Base-by-base conservation (phyloP, 2,113 vertebrate genomes). In the Equus przewalskii region DNA sequence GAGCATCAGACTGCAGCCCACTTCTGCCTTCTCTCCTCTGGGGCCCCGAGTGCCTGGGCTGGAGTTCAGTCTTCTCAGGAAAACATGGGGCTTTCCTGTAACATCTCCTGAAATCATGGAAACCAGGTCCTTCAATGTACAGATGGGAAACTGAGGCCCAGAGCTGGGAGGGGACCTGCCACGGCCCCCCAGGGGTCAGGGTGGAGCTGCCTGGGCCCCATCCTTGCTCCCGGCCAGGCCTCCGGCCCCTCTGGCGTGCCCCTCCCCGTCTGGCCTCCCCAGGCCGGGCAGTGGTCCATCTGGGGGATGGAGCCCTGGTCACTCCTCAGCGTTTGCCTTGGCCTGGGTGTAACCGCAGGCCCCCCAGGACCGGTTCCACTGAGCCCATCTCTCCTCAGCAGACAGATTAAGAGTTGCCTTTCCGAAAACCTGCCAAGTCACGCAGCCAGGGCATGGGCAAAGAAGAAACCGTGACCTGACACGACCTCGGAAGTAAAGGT, bases 241-340 rank as follows among this genome's bases (percentile, higher is more conserved):
- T 56, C 49, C 7, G 15, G 65, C 84, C 18, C 60, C 60, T 7
- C 0, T 6, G 9, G 36, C 36, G 2, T 19, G 9, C 22, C n/a
- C 19, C 5, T 7, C 44, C 9, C 65, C 19, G 0, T 8, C 65
- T 8, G 65, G 83, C 14, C 60, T 14, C 67, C 60, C 15, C 67
- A 10, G 24, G 49, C 84, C 0, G 0, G 0, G 62, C 18, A 2
- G 62, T 24, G 0, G 41, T 76, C 56, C 62, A 4, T 89, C 72
- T 51, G 44, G 44, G 33, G 19, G 44, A 36, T 0, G 30, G 30
- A 28, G 1, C 10, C 87, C 36, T 6, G 58, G 44, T 58, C 10
- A 28, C 51, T 36, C 33, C 44, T 41, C 1, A 22, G 44, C 30
- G 3, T 49, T 36, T n/a, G 4, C 4, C 58, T 51, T 14, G 41